Conservation (phyloP, 2,888 invertebrate species). For the Lasioglossum leucozonium region DNA sequence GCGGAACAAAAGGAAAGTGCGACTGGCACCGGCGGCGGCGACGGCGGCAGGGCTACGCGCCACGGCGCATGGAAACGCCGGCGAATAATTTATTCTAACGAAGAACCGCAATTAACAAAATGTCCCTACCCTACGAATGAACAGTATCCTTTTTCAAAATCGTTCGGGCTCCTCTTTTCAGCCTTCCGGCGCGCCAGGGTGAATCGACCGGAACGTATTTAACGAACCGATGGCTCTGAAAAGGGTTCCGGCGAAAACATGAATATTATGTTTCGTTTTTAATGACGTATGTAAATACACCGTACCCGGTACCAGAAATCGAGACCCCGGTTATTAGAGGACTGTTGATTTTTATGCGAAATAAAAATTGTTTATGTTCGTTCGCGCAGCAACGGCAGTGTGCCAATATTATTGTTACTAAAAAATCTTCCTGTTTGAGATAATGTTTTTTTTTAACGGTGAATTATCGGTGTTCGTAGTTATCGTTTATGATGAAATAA, state of each 20-base stretch:
- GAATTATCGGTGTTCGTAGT: too few relatives aligned
- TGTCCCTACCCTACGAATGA: conserved; percentile 44
- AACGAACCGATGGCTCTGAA: background rate
- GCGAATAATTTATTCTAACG: conserved; percentile 64
- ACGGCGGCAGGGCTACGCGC: background rate
- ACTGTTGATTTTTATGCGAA: background rate
- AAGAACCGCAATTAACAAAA: conserved; percentile 62
- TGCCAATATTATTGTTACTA: background rate
- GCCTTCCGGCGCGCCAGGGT: background rate
- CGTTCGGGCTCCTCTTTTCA: conserved; percentile 25
- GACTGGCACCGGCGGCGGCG: conserved; percentile 34
- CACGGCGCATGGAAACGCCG: conserved; percentile 31
- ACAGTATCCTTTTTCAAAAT: conserved; percentile 49
- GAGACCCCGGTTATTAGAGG: background rate
- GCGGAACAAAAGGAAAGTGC: conserved; percentile 58
- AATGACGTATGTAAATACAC: background rate
- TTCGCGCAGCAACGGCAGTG: background rate
- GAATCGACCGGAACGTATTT: background rate
- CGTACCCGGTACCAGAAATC: background rate
- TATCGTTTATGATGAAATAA: too few relatives aligned
- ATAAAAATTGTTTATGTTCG: background rate
- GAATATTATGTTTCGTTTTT: background rate
- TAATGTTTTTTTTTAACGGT: background rate
- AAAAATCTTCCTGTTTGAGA: background rate
- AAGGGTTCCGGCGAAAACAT: background rate